Evolutionary conservation across 2,797 vertebrate genomes (phyloP), one percentile per base, ranked within the genome.

Genomic region (Etheostoma perlongum): DNA sequence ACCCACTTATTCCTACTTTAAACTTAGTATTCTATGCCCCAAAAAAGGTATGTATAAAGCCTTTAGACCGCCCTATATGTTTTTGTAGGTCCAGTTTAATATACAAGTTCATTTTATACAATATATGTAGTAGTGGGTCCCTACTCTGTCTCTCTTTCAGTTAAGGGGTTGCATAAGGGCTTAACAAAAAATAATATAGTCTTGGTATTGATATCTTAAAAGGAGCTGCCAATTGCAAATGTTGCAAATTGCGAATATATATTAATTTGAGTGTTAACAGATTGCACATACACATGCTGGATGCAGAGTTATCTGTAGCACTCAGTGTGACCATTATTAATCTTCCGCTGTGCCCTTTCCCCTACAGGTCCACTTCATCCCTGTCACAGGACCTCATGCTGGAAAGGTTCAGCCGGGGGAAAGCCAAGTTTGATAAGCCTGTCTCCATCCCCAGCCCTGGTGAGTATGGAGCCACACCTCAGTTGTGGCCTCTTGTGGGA

Each of bases 311-410:
- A 33, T 21, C 52, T 69, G 7, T 47, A 15, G 19, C 4, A 13
- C 23, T 67, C 1, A 12, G 27, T 40, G 47, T 60, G 54, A 42
- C 10, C 14, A 55, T 81, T 42, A 59, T 62, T 68, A 18, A 80
- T 72, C 44, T 54, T 48, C 19, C 0, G 16, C 69, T 76, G 65
- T 69, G 46, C 33, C 71, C 64, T 75, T 63, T 79, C 69, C 48
- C 25, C 75, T 72, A 46, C 88, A 96, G 95, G 53, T 94, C 95
- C 67, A 95, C 94, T 53, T 93, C 94, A 57, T 95, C 95, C 16
- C 93, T 96, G 79, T 94, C 94, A 54, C 95, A 96, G 86, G 95
- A 96, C 85, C 95, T 96, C 54, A 93, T 92, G 90, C 86, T 96
- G 85, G 95, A 95, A 66, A 90, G 95, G 65, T 96, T 96, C 90